phyloP scores from a whole-genome alignment of 2,888 invertebrate species.

The Cantharis nigra region DNA sequence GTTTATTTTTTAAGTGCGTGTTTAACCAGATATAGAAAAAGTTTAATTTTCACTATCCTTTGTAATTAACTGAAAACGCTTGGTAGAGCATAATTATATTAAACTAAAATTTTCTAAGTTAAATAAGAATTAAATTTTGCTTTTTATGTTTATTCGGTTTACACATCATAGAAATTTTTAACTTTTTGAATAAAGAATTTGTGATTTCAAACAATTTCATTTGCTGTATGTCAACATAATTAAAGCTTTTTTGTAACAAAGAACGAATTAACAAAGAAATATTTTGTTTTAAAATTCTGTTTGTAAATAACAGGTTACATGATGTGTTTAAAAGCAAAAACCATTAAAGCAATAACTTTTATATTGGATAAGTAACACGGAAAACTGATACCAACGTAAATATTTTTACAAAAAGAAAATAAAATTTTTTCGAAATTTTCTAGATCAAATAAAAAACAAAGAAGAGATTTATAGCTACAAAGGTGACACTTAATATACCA shows the following conservation, averaged over 20 bases:
- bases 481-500: neutral
- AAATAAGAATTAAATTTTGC: neutral
- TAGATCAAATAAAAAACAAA: neutral
- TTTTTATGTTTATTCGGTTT: neutral
- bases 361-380: neutral
- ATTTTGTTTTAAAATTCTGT: neutral
- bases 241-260: neutral
- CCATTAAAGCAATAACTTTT: neutral
- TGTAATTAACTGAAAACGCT: neutral
- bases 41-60: neutral
- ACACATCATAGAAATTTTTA: neutral
- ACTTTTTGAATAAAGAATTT: neutral
- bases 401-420: neutral
- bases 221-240: neutral
- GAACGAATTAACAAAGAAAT: neutral
- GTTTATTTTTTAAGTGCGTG: slow-evolving; percentile 1
- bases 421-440: neutral
- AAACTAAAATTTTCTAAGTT: neutral
- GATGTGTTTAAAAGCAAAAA: neutral
- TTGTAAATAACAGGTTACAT: neutral
- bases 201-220: neutral
- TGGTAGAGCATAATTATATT: neutral
- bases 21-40: neutral
- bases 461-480: neutral
- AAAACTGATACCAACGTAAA: neutral